Conservation (phyloP, 2,113 vertebrate species). For the Galeopterus variegatus region DNA sequence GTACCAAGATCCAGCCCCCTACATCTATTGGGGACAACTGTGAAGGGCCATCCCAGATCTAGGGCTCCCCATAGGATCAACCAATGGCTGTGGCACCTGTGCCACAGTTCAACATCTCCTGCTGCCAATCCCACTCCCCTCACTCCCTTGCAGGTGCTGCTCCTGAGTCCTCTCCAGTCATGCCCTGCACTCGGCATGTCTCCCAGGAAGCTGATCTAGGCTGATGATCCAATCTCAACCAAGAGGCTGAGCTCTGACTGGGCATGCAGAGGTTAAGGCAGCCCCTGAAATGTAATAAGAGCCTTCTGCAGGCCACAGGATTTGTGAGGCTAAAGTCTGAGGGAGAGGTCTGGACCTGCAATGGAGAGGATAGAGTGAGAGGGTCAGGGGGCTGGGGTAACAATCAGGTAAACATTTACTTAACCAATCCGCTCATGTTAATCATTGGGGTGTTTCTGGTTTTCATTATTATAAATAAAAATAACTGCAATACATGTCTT, state of each 20-base stretch:
- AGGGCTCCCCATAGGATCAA: not conserved
- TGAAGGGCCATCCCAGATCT: not conserved
- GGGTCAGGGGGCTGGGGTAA: not conserved
- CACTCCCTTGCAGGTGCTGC: not conserved
- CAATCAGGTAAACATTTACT: not conserved
- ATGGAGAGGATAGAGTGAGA: not conserved
- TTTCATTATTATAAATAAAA: conserved; percentile 29
- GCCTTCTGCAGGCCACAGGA: not conserved
- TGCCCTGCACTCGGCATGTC: not conserved
- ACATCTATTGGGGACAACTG: not conserved
- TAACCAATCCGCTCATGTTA: not conserved
- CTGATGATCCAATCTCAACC: not conserved
- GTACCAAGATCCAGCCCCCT: not conserved
- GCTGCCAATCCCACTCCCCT: not conserved
- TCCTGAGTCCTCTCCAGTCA: not conserved
- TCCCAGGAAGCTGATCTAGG: not conserved
- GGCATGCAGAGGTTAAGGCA: too few species aligned
- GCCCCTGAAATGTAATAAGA: not conserved
- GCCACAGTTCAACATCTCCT: not conserved
- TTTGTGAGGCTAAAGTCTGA: not conserved
- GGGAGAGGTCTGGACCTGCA: not conserved
- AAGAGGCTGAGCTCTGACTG: not conserved
- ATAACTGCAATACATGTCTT: not conserved
- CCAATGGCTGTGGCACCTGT: not conserved
- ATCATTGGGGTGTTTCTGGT: not conserved